A percentile compares a stretch with the other conserved stretches of the same genome.
Evolutionary conservation across 2,888 invertebrate species (phyloP).

Genomic region (Lasioglossum pauxillum): DNA sequence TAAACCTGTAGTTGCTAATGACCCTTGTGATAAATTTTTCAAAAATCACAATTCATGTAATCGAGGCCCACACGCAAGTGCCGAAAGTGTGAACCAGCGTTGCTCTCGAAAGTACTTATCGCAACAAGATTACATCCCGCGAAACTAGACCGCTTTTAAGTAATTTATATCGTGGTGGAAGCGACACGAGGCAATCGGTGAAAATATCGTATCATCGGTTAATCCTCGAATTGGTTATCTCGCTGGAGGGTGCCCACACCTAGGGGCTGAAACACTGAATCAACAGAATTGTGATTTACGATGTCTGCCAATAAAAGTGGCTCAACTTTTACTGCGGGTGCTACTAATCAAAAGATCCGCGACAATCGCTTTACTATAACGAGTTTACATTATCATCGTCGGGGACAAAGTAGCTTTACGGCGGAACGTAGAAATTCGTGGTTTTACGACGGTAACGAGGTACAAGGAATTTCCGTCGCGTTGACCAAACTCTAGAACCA

Average conservation of each 20-base stretch:
- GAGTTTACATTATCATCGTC: background rate
- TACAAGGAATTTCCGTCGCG: background rate
- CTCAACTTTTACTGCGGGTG: background rate
- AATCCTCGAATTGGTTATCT: background rate
- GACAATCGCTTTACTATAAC: background rate
- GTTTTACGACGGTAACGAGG: background rate
- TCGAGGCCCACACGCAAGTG: background rate
- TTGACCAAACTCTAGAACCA: slow-evolving; percentile 5
- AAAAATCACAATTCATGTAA: too few relatives aligned
- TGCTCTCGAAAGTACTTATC: background rate
- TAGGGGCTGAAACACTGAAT: background rate
- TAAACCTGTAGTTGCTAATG: too few relatives aligned
- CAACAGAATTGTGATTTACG: background rate
- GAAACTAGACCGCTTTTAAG: background rate
- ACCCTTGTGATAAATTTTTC: too few relatives aligned
- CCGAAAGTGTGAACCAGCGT: background rate
- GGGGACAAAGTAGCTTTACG: background rate
- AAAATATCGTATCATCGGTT: background rate
- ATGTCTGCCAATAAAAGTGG: background rate
- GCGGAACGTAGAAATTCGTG: background rate
- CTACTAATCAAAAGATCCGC: background rate
- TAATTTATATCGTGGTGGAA: background rate
- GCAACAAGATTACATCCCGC: background rate
- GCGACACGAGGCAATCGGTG: background rate
- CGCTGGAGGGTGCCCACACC: background rate